A percentile compares a stretch with the other conserved stretches of the same genome.
Evolutionary conservation across 2,113 vertebrate genomes (phyloP).

Genomic region (Nerophis lumbriciformis): DNA sequence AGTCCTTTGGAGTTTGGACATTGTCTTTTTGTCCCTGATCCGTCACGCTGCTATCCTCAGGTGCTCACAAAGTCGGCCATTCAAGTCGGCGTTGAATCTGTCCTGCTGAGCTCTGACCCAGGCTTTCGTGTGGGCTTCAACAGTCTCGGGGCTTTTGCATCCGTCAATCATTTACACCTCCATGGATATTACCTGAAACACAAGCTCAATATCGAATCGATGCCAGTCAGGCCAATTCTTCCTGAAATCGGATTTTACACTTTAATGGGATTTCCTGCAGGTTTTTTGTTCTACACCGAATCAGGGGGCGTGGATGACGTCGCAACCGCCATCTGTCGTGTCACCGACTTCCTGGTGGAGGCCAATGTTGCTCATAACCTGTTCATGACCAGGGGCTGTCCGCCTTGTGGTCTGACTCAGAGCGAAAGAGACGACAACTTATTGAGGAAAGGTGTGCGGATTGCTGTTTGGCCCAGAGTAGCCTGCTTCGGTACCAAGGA

Average conservation of each 20-base stretch:
- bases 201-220: conserved; percentile 74
- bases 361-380: conserved; percentile 82
- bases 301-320: conserved; percentile 45
- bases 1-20: conserved; percentile 88
- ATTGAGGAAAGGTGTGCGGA: conserved; percentile 69
- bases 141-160: conserved; percentile 86
- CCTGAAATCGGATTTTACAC: conserved; percentile 58
- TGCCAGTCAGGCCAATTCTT: conserved; percentile 59
- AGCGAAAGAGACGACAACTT: conserved; percentile 1
- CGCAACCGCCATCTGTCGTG: conserved; percentile 60
- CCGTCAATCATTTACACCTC: conserved; percentile 89
- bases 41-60: conserved; percentile 72
- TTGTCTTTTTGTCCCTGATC: conserved; percentile 82
- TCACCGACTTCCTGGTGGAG: conserved; percentile 71
- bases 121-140: conserved; percentile 89
- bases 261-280: conserved; percentile 68
- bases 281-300: conserved; percentile 79
- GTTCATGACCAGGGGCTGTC: conserved; percentile 79
- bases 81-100: conserved; percentile 69
- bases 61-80: conserved; percentile 66
- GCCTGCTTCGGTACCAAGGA: conserved; percentile 81
- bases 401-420: conserved; percentile 36
- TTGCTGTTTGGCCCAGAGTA: conserved; percentile 80
- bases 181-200: conserved; percentile 82
- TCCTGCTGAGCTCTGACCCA: conserved; percentile 79